Evolutionary conservation across 2,797 vertebrate species (phyloP), one percentile per base, ranked within the genome.

Genomic region (Chiloscyllium punctatum): DNA sequence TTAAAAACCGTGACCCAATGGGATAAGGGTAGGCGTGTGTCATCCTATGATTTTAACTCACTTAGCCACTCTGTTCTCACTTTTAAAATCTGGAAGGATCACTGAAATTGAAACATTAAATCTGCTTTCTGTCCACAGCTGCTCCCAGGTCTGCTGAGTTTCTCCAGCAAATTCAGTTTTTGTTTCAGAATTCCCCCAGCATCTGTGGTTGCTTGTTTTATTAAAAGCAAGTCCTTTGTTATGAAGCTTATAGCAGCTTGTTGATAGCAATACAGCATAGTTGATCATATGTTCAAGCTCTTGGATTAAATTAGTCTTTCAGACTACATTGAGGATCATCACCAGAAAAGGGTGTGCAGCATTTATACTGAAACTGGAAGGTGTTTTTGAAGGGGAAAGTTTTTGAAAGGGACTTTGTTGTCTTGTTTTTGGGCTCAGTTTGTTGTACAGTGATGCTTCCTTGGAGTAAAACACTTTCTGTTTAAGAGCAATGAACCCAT

Each of bases 401-500:
- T 48, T 48, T 48, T 48, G 42, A 48, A 48, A 48, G 42, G 42
- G 42, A 48, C 0, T 48, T 48, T 48, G 42, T 48, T 48, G 5
- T 9, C 23, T 69, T 68, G 18, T 68, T 92, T 92, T 5, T 2
- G 0, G 23, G 18, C 37, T 37, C 18, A 92, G 7, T 69, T 68
- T 42, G 18, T 69, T 4, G 62, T 25, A 5, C 18, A 27, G 3
- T n/a, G 25, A 68, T 23, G 66, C 8, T 92, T 92, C 90, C 23
- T 48, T 23, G 82, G 5, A 48, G 82, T 25, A 48, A 48, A 84
- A 69, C 8, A 7, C 25, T 88, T 92, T 69, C 66, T 42, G 66
- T 92, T 92, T n/a, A 37, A 68, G 88, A 91, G 88, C 88, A 68
- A 57, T 91, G 88, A 91, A 91, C 88, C 33, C 57, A 91, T 23